phyloP scores from a whole-genome alignment of 2,797 vertebrate species.

The Choloepus didactylus region DNA sequence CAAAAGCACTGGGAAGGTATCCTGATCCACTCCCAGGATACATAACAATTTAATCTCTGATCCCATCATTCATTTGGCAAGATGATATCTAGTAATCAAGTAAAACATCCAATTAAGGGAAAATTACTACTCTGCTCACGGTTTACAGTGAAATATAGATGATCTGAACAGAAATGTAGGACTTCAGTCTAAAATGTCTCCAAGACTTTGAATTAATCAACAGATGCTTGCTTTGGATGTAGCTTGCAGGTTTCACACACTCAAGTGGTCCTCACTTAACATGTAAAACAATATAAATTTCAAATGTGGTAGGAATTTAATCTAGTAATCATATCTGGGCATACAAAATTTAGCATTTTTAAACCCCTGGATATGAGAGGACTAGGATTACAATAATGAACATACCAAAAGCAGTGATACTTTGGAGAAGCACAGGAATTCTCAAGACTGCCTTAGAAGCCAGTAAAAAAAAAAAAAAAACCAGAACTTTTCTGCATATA shows the following conservation, averaged over 20 bases:
- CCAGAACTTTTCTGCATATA: background rate
- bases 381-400: background rate
- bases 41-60: background rate
- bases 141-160: background rate
- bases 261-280: background rate
- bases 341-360: background rate
- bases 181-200: constrained; percentile 20
- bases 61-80: background rate
- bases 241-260: background rate
- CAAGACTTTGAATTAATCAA: background rate
- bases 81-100: background rate
- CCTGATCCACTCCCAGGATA: background rate
- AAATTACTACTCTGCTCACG: background rate
- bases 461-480: background rate
- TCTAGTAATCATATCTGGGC: background rate
- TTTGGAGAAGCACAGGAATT: background rate
- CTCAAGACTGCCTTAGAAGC: background rate
- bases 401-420: background rate
- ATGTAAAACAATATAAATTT: constrained; percentile 6
- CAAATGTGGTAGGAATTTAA: constrained; percentile 11
- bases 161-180: constrained; percentile 19
- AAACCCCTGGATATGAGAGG: background rate
- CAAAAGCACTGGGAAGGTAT: background rate
- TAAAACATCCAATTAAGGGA: background rate
- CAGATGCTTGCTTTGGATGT: background rate